Conservation (phyloP, 2,797 vertebrate species). For the Harpagifer antarcticus region DNA sequence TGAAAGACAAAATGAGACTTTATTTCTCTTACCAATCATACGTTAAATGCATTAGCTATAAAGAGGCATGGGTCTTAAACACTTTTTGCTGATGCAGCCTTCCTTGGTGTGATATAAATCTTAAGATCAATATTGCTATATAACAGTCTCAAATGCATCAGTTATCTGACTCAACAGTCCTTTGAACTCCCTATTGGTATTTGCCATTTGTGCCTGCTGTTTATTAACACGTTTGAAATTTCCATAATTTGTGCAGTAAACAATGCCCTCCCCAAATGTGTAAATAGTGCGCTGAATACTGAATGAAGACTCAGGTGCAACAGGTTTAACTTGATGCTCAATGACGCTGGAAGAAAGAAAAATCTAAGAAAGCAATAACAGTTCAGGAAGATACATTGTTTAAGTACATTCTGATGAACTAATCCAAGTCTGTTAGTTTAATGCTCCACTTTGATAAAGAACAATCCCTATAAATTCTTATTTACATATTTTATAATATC, state of each 20-base stretch:
- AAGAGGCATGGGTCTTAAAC: neutral
- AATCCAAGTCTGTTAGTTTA: neutral
- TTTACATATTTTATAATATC: too few relatives aligned
- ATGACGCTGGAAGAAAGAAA: neutral
- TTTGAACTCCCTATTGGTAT: neutral
- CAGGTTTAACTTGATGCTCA: neutral
- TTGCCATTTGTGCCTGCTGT: neutral
- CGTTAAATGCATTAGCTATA: neutral
- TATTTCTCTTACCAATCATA: neutral
- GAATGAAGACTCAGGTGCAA: neutral
- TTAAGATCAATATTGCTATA: neutral
- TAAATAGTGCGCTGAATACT: too few relatives aligned
- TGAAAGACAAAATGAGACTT: neutral
- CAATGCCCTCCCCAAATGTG: neutral
- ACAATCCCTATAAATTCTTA: neutral
- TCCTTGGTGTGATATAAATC: neutral
- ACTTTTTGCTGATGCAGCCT: neutral
- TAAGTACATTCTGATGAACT: neutral
- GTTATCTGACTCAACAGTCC: neutral
- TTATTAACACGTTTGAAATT: neutral
- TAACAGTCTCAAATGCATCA: conserved; percentile 1
- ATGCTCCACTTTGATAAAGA: neutral
- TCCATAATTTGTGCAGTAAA: neutral
- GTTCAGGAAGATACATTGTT: neutral
- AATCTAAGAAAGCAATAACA: neutral